A percentile compares a stretch with the other conserved stretches of the same genome.
Evolutionary conservation across 2,797 vertebrate species (phyloP).

Genomic region (Triplophysa bombifrons): DNA sequence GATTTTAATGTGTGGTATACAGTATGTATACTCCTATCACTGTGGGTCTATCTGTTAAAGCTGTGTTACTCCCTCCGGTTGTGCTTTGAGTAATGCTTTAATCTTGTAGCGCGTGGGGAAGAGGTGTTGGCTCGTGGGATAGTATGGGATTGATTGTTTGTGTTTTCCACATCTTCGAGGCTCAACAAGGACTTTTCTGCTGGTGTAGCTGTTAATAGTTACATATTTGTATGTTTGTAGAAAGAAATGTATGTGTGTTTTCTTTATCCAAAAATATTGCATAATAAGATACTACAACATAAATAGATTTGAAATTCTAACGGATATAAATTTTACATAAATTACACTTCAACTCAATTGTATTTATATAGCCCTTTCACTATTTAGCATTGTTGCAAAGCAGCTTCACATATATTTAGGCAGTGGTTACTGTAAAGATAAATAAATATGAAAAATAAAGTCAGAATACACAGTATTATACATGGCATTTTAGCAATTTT

Average conservation of each 20-base stretch:
- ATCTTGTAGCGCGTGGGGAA: not conserved
- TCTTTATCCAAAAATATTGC: not conserved
- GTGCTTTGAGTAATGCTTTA: constrained; percentile 24
- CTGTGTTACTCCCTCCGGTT: not conserved
- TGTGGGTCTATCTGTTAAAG: not conserved
- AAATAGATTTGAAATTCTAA: too few relatives aligned
- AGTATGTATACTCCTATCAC: not conserved
- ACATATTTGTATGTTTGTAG: not conserved
- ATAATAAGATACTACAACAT: too few relatives aligned
- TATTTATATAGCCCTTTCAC: too few relatives aligned
- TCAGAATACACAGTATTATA: too few relatives aligned
- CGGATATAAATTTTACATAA: too few relatives aligned
- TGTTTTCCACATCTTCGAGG: constrained; percentile 2
- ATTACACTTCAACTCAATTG: too few relatives aligned
- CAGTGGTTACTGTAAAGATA: too few relatives aligned
- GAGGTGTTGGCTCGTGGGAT: not conserved
- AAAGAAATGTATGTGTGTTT: not conserved
- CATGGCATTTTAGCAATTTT: too few relatives aligned
- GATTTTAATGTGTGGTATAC: constrained; percentile 8
- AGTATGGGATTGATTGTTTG: not conserved
- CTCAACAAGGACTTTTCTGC: not conserved
- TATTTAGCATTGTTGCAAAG: too few relatives aligned
- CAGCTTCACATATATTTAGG: too few relatives aligned
- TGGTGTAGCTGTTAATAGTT: not conserved
- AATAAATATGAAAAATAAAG: too few relatives aligned